phyloP scores from a whole-genome alignment of 2,797 vertebrate species.

The Rhadinocentrus ornatus region DNA sequence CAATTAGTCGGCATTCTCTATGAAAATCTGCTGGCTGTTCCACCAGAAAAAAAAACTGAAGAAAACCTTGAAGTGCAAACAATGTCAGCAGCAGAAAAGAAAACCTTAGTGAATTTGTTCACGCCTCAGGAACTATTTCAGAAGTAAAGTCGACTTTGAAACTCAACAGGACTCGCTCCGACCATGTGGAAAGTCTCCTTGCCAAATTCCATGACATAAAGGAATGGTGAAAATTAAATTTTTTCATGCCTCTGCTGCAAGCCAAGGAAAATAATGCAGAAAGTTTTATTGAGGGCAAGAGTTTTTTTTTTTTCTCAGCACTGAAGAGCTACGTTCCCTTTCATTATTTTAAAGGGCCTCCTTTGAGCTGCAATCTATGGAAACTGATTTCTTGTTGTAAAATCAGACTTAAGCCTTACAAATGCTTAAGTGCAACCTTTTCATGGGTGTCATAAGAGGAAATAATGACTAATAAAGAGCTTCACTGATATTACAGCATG shows the following conservation, averaged over 20 bases:
- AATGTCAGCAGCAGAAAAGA: conserved; percentile 5
- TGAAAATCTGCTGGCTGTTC: conserved; percentile 55
- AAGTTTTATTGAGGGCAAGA: conserved; percentile 27
- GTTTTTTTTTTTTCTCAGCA: conserved; percentile 1
- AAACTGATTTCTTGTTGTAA: conserved; percentile 21
- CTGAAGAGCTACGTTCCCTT: conserved; percentile 14
- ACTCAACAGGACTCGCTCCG: background rate
- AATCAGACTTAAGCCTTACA: background rate
- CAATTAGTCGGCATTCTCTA: conserved; percentile 71
- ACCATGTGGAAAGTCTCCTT: conserved; percentile 29
- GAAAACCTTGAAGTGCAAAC: conserved; percentile 30
- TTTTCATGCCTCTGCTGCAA: conserved; percentile 18
- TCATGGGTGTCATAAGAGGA: background rate
- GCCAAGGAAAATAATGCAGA: conserved; percentile 21
- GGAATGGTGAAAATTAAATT: conserved; percentile 18
- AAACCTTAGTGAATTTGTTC: background rate
- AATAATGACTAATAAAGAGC: conserved; percentile 15
- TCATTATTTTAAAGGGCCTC: conserved; percentile 18
- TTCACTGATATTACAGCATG: conserved; percentile 6
- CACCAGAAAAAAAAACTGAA: background rate
- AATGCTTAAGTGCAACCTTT: background rate
- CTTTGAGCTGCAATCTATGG: background rate
- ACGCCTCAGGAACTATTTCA: conserved; percentile 20
- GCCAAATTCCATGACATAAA: conserved; percentile 8
- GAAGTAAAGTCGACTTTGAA: conserved; percentile 27